Evolutionary conservation across 2,888 invertebrate genomes (phyloP).

Genomic region (Drosophila parthenogenetica): DNA sequence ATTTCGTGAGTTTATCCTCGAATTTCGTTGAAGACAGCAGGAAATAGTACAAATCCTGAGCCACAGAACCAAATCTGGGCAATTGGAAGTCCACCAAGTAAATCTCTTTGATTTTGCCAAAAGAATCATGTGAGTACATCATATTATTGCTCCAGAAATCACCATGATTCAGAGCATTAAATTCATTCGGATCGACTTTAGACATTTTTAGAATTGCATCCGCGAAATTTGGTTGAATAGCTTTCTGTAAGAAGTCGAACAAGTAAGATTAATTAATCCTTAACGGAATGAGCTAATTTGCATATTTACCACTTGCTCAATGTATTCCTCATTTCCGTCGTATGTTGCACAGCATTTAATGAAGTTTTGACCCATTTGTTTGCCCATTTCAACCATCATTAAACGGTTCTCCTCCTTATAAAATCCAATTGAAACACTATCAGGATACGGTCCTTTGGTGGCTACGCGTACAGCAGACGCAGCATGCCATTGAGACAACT

Average conservation of each 20-base stretch:
- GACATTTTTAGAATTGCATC: conserved; percentile 51
- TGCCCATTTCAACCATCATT: conserved; percentile 10
- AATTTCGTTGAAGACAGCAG: conserved; percentile 78
- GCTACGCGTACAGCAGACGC: conserved; percentile 68
- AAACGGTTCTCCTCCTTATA: conserved; percentile 10
- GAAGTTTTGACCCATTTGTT: conserved; percentile 1
- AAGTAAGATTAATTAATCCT: too few relatives aligned
- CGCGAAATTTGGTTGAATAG: conserved; percentile 2
- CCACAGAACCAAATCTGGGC: conserved; percentile 72
- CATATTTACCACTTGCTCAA: conserved; percentile 14
- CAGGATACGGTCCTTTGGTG: conserved; percentile 42
- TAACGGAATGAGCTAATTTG: not conserved
- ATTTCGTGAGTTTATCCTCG: conserved; percentile 76
- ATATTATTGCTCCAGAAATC: conserved; percentile 80
- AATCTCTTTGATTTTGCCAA: conserved; percentile 67
- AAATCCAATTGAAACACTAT: conserved; percentile 11
- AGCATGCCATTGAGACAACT: conserved; percentile 77
- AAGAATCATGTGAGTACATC: conserved; percentile 75
- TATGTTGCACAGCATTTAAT: conserved; percentile 16
- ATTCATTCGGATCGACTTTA: conserved; percentile 54
- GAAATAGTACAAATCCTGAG: conserved; percentile 79
- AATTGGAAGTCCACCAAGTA: conserved; percentile 81
- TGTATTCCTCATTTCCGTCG: conserved; percentile 25
- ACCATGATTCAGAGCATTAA: conserved; percentile 78
- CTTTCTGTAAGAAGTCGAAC: conserved; percentile 6